Evolutionary conservation across 2,797 vertebrate species (phyloP), one percentile per base, ranked within the genome.

Genomic region (Xenopus petersii): DNA sequence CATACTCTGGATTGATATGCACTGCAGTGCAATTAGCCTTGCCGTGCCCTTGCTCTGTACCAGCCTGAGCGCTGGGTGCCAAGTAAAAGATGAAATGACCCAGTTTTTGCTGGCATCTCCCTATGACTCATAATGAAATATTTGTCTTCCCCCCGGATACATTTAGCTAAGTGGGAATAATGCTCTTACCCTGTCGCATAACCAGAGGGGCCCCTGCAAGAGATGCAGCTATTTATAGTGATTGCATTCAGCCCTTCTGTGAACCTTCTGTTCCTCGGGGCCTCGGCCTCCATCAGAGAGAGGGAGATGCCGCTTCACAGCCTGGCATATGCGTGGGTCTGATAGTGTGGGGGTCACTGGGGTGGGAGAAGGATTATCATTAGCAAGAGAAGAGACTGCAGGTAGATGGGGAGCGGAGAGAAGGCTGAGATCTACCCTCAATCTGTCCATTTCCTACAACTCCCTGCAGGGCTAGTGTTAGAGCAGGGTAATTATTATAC

Each of bases 161-260:
- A 48, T 70, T 47, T 21, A 51, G 58, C 65, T 69, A 56, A 56
- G 59, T 49, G 61, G 33, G 63, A 64, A 49, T 63, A 64, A 75
- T 75, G 59, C 33, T 56, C 47, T 70, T 75, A 63, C 16, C 67
- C 21, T 75, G 67, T 70, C 74, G 62, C 61, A 30, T 15, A 48
- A 75, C 61, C 42, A 48, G 73, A 69, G 60, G 61, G 59, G 49
- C 61, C 55, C 48, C 49, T 47, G 74, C 5, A 48, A 55, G 15
- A 62, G 61, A 46, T 46, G 67, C 51, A 49, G 56, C 61, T 70
- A 63, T 62, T 74, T 67, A 58, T 70, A 70, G 59, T n/a, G 30
- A 30, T 17, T 55, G 10, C 61, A 69, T 69, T 17, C 49, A 9
- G 33, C 73, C 51, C 49, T 17, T 24, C n/a, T 51, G 15, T 15